Base-by-base conservation (phyloP, 2,888 invertebrate genomes). In the Halocaridina rubra region DNA sequence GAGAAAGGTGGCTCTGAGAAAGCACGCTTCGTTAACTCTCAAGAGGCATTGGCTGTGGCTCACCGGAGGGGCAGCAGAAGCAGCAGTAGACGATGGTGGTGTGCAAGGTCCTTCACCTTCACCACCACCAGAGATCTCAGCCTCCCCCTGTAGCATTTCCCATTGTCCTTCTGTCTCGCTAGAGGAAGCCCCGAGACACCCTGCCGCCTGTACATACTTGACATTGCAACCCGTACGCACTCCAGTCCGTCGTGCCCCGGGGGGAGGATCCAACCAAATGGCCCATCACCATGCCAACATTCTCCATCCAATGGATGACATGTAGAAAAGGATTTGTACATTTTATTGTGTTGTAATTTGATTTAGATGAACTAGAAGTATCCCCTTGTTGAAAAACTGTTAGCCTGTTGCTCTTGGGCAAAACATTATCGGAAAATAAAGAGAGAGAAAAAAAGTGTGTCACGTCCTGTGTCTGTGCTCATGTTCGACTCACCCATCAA, bases 311-410 rank as follows among this genome's bases (percentile, higher is more conserved):
- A 77, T 61, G 76, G 76, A 77, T 77, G 76, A 59, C 19, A 61
- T 69, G 32, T 77, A 72, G 80, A 80, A 72, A 59, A 80, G 80
- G 72, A 80, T 59, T 74, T 80, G 80, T 80, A 72, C 72, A 80
- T 80, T 80, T 79, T 77, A 80, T 72, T 80, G 72, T 80, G 80
- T 80, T 80, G 71, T 80, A 71, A 72, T 80, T 80, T 80, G 80
- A 80, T 72, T 80, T 80, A 80, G 80, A 80, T 29, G 29, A 72
- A 80, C 72, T 72, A 72, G 71, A 72, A 32, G 72, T 72, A 72
- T 80, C 80, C 80, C 80, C 19, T 80, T 80, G 80, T 80, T 80
- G 27, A 79, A 80, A 80, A 57, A 80, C 80, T 80, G 80, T 80
- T 80, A 80, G 80, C 71, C 30, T 19, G 29, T 30, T 71, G 57